A percentile compares a stretch with the other conserved stretches of the same genome.
phyloP scores from a whole-genome alignment of 2,797 vertebrate species.

The Steatocranus sp. region DNA sequence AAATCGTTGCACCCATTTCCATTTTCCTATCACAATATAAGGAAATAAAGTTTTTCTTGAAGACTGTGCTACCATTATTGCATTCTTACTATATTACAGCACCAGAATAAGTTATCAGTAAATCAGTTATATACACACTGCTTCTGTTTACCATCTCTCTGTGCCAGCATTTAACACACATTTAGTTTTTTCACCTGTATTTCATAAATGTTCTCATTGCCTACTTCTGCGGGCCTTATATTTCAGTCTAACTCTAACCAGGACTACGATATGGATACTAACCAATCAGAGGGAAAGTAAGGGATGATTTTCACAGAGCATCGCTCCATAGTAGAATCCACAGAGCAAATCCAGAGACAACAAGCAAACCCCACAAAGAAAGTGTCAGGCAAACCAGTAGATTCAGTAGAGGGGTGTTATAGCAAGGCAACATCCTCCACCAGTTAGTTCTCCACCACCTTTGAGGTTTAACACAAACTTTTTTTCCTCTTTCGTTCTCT shows the following conservation, averaged over 20 bases:
- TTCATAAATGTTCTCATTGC: not conserved
- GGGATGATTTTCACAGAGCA: not conserved
- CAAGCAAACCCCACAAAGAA: not conserved
- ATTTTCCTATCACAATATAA: not conserved
- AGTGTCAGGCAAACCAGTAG: not conserved
- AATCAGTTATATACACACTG: not conserved
- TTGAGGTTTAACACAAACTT: conserved; percentile 37
- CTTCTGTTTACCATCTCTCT: not conserved
- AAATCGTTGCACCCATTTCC: not conserved
- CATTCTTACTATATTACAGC: not conserved
- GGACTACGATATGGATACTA: not conserved
- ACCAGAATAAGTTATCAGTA: not conserved
- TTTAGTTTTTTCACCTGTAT: rapidly evolving
- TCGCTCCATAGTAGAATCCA: not conserved
- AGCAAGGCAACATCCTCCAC: not conserved
- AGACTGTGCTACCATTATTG: not conserved
- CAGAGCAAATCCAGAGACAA: not conserved
- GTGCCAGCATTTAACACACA: not conserved
- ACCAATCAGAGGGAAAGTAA: not conserved
- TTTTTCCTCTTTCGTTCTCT: not conserved
- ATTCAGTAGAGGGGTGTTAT: not conserved
- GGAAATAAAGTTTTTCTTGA: not conserved
- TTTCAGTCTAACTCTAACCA: not conserved
- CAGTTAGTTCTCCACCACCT: conserved; percentile 28
- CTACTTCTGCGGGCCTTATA: not conserved